Base-by-base conservation (phyloP, 2,113 vertebrate genomes). In the Tricholaema leucomelas region DNA sequence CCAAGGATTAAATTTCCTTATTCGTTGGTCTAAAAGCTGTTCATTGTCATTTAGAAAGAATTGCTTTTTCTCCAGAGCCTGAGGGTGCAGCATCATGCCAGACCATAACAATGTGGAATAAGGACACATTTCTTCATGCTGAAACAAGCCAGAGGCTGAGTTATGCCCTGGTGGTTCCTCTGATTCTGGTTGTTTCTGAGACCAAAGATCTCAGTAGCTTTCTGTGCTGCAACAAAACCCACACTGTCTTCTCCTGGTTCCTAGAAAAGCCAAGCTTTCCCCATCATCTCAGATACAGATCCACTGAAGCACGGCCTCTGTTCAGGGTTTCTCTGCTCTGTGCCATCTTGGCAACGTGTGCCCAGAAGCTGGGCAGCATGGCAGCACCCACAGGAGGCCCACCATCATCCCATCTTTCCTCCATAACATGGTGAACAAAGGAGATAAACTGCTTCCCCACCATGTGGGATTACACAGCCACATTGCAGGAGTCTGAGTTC, bases 261-360 rank as follows among this genome's bases (percentile, higher is more conserved):
- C 19, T 55, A 50, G 18, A 50, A 76, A 16, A 64, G 12, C 2
- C 30, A 73, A 5, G 2, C 48, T 87, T 87, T 77, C 11, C 44
- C 25, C 16, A 8, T 16, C 21, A 36, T 33, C 40, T 76, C 12
- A 40, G 6, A 2, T 20, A 2, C 28, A 7, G 3, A 21, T 50
- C 15, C 24, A 20, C 14, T 35, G 21, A 77, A 61, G 14, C 7
- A 35, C 76, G 14, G 27, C 9, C 7, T 79, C 30, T 61, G 8
- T 80, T n/a, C 30, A 30, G 6, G 2, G 0, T 38, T 87, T 54
- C n/a, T 44, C 44, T 73, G 28, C 17, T 56, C 12, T 17, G 21
- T 28, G 30, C 21, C 5, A 8, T 18, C 4, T 31, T 3, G 5
- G 8, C 35, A 48, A 25, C 2, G 1, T 0, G 2, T 7, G 13